A percentile compares a stretch with the other conserved stretches of the same genome.
phyloP scores from a whole-genome alignment of 2,888 invertebrate genomes.

The Agrotis segetum region DNA sequence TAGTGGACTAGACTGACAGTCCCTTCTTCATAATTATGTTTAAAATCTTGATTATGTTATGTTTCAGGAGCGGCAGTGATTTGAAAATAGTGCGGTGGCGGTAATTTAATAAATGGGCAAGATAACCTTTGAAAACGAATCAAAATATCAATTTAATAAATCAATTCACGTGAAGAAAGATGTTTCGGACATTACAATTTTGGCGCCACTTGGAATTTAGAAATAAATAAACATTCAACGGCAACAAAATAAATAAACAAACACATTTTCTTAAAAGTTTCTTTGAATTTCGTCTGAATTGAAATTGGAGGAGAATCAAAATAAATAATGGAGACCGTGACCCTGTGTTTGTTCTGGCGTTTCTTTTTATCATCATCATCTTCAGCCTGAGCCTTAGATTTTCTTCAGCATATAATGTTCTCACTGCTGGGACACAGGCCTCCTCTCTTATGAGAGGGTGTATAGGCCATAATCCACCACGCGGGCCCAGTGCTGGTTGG shows the following conservation, averaged over 20 bases:
- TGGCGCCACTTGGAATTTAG: constrained; percentile 15
- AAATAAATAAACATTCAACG: constrained; percentile 22
- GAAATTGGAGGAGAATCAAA: not conserved
- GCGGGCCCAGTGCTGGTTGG: too few relatives aligned
- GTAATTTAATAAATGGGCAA: constrained; percentile 22
- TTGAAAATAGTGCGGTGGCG: too few relatives aligned
- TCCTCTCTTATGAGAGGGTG: too few relatives aligned
- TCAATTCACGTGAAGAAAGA: constrained; percentile 32
- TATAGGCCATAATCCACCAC: too few relatives aligned
- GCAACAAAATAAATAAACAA: constrained; percentile 27
- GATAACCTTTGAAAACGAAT: constrained; percentile 36
- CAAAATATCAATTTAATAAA: constrained; percentile 30
- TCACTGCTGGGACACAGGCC: too few relatives aligned
- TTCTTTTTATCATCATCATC: not conserved
- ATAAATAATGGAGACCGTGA: constrained; percentile 11
- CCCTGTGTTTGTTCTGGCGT: constrained; percentile 1
- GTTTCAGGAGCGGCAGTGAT: too few relatives aligned
- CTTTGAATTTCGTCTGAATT: constrained; percentile 9
- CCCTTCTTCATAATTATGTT: not conserved
- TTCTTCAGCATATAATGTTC: too few relatives aligned
- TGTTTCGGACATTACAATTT: constrained; percentile 15
- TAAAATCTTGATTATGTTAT: constrained; percentile 35
- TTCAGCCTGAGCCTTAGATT: too few relatives aligned
- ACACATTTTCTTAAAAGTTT: constrained; percentile 15
- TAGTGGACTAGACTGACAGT: too few relatives aligned